Percentiles rank a stretch among this genome's conserved stretches.
phyloP scores from a whole-genome alignment of 2,113 vertebrate genomes.

The Myiozetetes cayanensis region DNA sequence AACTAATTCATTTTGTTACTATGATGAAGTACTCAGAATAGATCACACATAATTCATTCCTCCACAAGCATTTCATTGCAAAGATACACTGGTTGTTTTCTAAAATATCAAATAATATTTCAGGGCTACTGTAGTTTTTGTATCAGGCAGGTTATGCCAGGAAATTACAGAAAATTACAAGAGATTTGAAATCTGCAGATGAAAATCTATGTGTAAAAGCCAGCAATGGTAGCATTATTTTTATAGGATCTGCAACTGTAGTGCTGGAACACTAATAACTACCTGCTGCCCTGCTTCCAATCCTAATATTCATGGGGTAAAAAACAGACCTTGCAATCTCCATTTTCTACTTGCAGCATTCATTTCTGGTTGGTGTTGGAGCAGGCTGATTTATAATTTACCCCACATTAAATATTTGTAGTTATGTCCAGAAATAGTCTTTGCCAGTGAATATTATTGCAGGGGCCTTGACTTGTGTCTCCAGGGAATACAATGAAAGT shows the following conservation, averaged over 20 bases:
- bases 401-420: not conserved
- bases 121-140: not conserved
- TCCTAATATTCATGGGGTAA: not conserved
- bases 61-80: constrained; percentile 18
- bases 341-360: not conserved
- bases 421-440: constrained; percentile 4
- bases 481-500: not conserved
- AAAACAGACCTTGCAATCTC: not conserved
- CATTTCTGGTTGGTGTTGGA: not conserved
- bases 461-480: not conserved
- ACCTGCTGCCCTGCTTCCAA: not conserved
- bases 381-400: not conserved
- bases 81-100: constrained; percentile 9
- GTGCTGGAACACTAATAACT: not conserved
- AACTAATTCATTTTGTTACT: constrained; percentile 18
- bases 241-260: not conserved
- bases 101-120: constrained; percentile 1
- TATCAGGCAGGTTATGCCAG: constrained; percentile 2
- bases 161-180: constrained; percentile 31
- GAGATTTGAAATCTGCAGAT: constrained; percentile 23
- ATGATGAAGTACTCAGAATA: not conserved
- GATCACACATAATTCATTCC: constrained; percentile 4
- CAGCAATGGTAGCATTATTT: not conserved
- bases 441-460: not conserved
- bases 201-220: not conserved